A percentile compares a stretch with the other conserved stretches of the same genome.
Evolutionary conservation across 2,113 vertebrate genomes (phyloP).

Genomic region (Tautogolabrus adspersus): DNA sequence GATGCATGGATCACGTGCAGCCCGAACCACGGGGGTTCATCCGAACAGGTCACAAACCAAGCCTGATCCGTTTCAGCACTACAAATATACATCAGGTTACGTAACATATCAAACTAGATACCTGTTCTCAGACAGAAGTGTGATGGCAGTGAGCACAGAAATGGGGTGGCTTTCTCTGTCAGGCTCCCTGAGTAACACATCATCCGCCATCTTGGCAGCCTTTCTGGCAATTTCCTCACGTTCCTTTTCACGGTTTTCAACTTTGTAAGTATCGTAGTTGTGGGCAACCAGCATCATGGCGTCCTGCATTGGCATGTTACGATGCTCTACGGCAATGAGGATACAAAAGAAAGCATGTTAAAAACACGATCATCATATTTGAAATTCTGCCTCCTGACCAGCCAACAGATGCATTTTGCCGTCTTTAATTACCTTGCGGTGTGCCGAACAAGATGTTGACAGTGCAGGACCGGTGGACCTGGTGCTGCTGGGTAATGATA

Average conservation of each 20-base stretch:
- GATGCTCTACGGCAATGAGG: constrained; percentile 86
- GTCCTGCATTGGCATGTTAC: constrained; percentile 98
- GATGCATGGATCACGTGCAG: too few species aligned
- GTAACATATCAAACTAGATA: constrained; percentile 29
- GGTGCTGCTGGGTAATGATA: constrained; percentile 97
- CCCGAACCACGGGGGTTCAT: too few species aligned
- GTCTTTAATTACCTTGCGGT: constrained; percentile 89
- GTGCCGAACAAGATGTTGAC: constrained; percentile 99
- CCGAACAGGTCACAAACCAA: too few species aligned
- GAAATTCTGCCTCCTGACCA: not conserved
- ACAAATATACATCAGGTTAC: too few species aligned
- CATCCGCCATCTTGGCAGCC: constrained; percentile 97
- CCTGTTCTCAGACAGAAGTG: constrained; percentile 84
- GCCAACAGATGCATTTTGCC: accelerated
- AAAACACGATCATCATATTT: not conserved
- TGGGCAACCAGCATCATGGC: constrained; percentile 96
- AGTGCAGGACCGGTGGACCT: constrained; percentile 97
- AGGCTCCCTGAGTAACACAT: constrained; percentile 90
- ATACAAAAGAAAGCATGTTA: not conserved
- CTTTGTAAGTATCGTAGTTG: constrained; percentile 93
- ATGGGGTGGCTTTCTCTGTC: constrained; percentile 86
- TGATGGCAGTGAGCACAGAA: constrained; percentile 80
- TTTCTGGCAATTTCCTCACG: constrained; percentile 93
- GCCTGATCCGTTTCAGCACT: too few species aligned
- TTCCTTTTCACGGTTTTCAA: constrained; percentile 93